phyloP scores from a whole-genome alignment of 1,140 invertebrate species.

The Drosophila grimshawi region DNA sequence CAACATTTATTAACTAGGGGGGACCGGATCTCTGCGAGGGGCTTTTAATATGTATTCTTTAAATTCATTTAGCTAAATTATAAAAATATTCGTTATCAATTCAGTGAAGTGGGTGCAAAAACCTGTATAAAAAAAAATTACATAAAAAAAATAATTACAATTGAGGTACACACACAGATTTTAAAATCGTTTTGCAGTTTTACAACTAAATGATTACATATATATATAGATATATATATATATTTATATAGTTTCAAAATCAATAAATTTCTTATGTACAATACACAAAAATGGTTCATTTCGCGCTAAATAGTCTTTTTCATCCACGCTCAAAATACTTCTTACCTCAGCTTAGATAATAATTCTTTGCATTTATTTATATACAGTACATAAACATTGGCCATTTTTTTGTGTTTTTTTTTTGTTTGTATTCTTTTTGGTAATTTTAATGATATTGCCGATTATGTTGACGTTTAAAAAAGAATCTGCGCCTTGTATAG shows the following conservation, averaged over 20 bases:
- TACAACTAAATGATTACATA: constrained; percentile 65
- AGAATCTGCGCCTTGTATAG: constrained; percentile 65
- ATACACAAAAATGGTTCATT: constrained; percentile 76
- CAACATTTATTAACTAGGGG: constrained; percentile 71
- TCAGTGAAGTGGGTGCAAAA: constrained; percentile 47
- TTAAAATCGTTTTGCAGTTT: constrained; percentile 72
- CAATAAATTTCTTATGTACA: constrained; percentile 77
- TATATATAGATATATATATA: constrained; percentile 47
- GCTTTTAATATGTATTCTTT: constrained; percentile 31
- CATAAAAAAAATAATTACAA: constrained; percentile 73
- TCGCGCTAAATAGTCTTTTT: constrained; percentile 79
- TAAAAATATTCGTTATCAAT: constrained; percentile 60
- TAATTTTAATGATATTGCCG: constrained; percentile 57
- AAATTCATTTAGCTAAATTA: constrained; percentile 80
- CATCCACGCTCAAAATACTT: constrained; percentile 67
- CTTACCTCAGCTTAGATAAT: constrained; percentile 55
- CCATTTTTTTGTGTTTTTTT: constrained; percentile 24
- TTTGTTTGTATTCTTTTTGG: constrained; percentile 44
- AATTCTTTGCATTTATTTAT: constrained; percentile 68
- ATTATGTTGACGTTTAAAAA: constrained; percentile 35
- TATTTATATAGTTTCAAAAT: constrained; percentile 68
- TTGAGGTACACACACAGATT: constrained; percentile 81
- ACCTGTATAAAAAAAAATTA: constrained; percentile 53
- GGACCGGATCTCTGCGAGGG: constrained; percentile 36
- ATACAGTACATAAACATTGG: constrained; percentile 74